Base-by-base conservation (phyloP, 2,888 invertebrate species). In the Lycophotia porphyrea region DNA sequence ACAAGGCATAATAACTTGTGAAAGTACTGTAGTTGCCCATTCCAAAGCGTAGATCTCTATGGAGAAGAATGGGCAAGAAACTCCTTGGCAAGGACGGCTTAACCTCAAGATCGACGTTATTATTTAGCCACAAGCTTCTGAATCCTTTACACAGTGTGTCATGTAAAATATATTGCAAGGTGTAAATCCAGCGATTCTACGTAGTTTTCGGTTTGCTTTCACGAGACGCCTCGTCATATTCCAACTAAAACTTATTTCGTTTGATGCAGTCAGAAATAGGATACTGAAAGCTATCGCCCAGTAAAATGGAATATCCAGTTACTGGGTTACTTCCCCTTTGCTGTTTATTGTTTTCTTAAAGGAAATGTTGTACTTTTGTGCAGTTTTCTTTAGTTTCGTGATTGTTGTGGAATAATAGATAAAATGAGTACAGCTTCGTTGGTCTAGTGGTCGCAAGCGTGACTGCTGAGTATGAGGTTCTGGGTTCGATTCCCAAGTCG, bases 121-220 rank as follows among this genome's bases (percentile, higher is more conserved):
- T 34, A 34, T 34, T 34, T 34, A 34, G 34, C 34, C 34, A 34
- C 34, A 5, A 4, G 34, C 34, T 34, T 5, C 34, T 34, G 3
- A 15, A 44, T 15, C 42, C 42, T 44, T 44, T 15, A 44, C 15
- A 0, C 69, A 9, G 71, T 80, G 18, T 84, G 63, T 77, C 73
- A 18, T 63, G 49, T 11, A 34, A 85, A 84, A 90, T 90, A 88
- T 84, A 82, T 80, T 80, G 86, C 74, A 85, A 88, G 86, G 88
- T 88, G 87, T 84, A 87, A 91, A 88, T 84, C 64, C 68, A 47
- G 47, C 65, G 78, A 81, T 67, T 73, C 61, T 68, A 61, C 60
- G 65, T 66, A 73, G 63, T 52, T 39, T 34, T 47, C 27, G 70
- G 70, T 80, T 68, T 69, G 73, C 77, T 69, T 78, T 69, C 60